These are phyloP conservation scores for Formicarius rufipectus DNA, from an alignment of 2,113 vertebrate genomes.

Conservation along the genomic window DNA sequence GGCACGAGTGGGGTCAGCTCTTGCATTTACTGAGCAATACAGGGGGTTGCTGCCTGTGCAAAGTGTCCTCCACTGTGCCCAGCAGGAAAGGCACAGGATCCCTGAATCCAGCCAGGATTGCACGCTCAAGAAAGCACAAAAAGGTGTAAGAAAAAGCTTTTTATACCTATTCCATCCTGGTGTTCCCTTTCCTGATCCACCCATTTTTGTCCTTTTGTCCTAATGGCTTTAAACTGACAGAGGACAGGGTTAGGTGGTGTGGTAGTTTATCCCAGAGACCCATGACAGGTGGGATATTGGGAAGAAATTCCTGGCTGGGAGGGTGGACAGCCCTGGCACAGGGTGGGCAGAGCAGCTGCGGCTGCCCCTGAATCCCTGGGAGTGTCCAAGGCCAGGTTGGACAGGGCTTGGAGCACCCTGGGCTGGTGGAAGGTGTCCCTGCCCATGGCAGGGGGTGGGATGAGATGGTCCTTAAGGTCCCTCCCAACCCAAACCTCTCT, in stretches of 20 bases:
- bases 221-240: background rate
- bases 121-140: background rate
- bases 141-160: background rate
- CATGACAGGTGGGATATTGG: background rate
- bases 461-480: background rate
- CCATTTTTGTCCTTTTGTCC: background rate
- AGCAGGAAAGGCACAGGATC: fast-evolving
- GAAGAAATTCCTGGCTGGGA: background rate
- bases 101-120: background rate
- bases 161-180: background rate
- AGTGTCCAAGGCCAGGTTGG: background rate
- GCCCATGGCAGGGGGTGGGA: background rate
- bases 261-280: too few species aligned
- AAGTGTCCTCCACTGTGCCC: background rate
- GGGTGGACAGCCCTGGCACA: background rate
- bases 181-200: background rate
- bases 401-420: fast-evolving
- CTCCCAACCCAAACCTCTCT: background rate
- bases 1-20: fast-evolving
- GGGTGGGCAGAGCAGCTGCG: background rate
- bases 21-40: background rate
- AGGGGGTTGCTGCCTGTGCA: background rate
- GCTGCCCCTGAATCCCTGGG: too few species aligned
- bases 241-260: background rate
- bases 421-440: background rate